Percentiles rank a stretch among this genome's conserved stretches.
phyloP scores from a whole-genome alignment of 2,888 invertebrate genomes.

The Oxycera nigricornis region DNA sequence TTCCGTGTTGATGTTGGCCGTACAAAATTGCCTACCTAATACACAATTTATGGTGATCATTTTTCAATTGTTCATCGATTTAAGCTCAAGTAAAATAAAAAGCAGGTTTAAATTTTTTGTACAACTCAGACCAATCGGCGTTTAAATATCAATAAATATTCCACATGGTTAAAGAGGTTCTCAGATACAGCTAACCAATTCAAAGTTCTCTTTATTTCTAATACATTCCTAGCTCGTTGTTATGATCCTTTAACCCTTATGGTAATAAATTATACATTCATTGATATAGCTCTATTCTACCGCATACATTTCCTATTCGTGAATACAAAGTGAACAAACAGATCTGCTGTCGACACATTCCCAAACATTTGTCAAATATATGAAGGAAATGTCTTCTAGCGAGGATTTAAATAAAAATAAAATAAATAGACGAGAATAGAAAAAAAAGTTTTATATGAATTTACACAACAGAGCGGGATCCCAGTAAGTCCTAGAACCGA shows the following conservation, averaged over 20 bases:
- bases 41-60: too few species aligned
- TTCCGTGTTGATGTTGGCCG: too few species aligned
- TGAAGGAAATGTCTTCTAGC: conserved; percentile 36
- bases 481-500: too few species aligned
- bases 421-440: conserved; percentile 34
- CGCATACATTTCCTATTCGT: neutral
- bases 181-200: too few species aligned
- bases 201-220: too few species aligned
- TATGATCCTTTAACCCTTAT: conserved; percentile 35
- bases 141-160: too few species aligned
- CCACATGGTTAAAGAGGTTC: too few species aligned
- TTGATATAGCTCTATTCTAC: neutral
- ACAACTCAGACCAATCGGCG: too few species aligned
- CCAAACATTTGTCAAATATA: conserved; percentile 47
- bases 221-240: neutral
- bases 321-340: conserved; percentile 28
- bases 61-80: too few species aligned
- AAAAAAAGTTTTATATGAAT: conserved; percentile 33
- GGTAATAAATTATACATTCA: conserved; percentile 38
- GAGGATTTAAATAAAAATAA: conserved; percentile 40
- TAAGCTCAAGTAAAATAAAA: too few species aligned
- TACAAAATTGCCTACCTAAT: too few species aligned
- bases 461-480: conserved; percentile 30
- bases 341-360: conserved; percentile 48
- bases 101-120: too few species aligned